Conservation (phyloP, 2,888 invertebrate genomes). For the Macrostomum cliftonense region DNA sequence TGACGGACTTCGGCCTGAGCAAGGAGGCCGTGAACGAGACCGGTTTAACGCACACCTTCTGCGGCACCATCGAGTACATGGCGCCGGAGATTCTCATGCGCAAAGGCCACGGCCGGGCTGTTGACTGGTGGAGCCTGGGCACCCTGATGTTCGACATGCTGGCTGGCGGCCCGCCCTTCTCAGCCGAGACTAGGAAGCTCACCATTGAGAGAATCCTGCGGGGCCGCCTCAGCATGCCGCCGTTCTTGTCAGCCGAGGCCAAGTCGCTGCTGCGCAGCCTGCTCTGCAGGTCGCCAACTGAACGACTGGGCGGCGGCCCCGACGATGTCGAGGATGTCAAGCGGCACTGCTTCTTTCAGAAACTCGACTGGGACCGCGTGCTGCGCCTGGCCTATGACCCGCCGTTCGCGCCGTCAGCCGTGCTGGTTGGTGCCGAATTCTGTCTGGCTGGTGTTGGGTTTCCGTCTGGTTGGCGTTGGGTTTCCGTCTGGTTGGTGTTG, state of each 20-base stretch:
- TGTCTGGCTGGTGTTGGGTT: too few species aligned
- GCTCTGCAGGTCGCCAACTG: conserved; percentile 1
- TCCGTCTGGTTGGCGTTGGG: too few species aligned
- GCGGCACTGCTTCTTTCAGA: conserved; percentile 4
- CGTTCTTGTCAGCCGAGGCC: background rate
- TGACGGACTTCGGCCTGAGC: conserved; percentile 95
- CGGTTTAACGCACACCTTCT: conserved; percentile 80
- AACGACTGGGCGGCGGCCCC: conserved; percentile 3
- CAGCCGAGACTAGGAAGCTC: background rate
- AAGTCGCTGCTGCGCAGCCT: background rate
- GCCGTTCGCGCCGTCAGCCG: too few species aligned
- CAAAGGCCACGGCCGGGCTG: conserved; percentile 90
- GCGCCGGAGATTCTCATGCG: conserved; percentile 91
- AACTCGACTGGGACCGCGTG: conserved; percentile 4
- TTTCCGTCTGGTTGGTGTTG: too few species aligned
- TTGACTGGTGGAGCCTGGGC: conserved; percentile 98
- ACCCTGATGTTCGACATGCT: conserved; percentile 71
- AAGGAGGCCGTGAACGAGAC: conserved; percentile 58
- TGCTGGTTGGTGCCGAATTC: too few species aligned
- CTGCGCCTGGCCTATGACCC: background rate
- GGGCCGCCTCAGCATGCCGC: background rate
- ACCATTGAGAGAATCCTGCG: conserved; percentile 1
- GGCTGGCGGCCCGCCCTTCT: conserved; percentile 2
- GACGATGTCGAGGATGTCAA: conserved; percentile 5
- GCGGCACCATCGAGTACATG: conserved; percentile 98